A percentile compares a stretch with the other conserved stretches of the same genome.
phyloP scores from a whole-genome alignment of 2,888 invertebrate genomes.

The Bellardia pandia region DNA sequence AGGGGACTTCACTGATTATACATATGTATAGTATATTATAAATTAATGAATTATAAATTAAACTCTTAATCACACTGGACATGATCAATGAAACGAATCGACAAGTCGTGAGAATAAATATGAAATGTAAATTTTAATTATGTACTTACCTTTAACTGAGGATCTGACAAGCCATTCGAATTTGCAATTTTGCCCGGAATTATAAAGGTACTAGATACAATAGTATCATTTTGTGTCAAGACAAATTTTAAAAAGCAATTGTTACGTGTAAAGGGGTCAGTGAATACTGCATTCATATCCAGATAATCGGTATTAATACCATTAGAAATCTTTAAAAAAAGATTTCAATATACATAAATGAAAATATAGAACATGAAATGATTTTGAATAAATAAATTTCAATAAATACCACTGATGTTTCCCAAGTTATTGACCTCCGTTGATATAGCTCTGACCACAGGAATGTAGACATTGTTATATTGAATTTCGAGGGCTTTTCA shows the following conservation, averaged over 20 bases:
- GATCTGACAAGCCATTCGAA: slow-evolving; percentile 85
- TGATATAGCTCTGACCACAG: slow-evolving; percentile 86
- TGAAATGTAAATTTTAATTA: too few species aligned
- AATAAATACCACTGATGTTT: slow-evolving; percentile 77
- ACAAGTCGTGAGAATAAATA: too few species aligned
- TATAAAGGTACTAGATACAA: slow-evolving; percentile 87
- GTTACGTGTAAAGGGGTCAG: slow-evolving; percentile 59
- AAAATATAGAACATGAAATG: neutral
- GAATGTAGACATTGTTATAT: slow-evolving; percentile 86
- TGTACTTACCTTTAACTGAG: slow-evolving; percentile 86
- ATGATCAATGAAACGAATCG: too few species aligned
- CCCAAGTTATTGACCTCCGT: slow-evolving; percentile 75
- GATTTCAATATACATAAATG: neutral
- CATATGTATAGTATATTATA: too few species aligned
- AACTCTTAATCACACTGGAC: too few species aligned
- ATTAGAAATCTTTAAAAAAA: slow-evolving; percentile 77
- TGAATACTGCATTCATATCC: slow-evolving; percentile 74
- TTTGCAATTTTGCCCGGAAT: slow-evolving; percentile 87
- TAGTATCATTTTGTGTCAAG: slow-evolving; percentile 83
- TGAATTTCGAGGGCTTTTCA: slow-evolving; percentile 84
- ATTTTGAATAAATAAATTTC: neutral
- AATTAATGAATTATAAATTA: too few species aligned
- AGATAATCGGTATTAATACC: slow-evolving; percentile 76
- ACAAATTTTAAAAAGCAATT: slow-evolving; percentile 83
- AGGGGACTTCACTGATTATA: too few species aligned